phyloP scores from a whole-genome alignment of 2,888 invertebrate species.

The Brachyptera risi region DNA sequence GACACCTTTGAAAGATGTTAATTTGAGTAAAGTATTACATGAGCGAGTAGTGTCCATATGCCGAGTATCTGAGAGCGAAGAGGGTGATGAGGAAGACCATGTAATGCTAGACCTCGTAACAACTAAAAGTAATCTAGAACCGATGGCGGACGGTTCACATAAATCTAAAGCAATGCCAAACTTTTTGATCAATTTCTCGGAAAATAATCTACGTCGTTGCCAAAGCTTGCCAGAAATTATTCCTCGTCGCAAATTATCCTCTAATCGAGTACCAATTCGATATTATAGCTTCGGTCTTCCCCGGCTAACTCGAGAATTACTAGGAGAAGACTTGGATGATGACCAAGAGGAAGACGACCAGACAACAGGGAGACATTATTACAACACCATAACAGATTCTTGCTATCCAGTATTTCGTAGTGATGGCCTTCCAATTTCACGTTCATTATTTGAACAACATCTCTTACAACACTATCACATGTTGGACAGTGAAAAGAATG shows the following conservation, averaged over 20 bases:
- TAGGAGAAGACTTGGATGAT: constrained; percentile 35
- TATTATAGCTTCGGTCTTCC: constrained; percentile 50
- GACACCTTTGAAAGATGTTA: constrained; percentile 71
- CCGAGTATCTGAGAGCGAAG: constrained; percentile 51
- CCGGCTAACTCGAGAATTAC: constrained; percentile 41
- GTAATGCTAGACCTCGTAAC: too few species aligned
- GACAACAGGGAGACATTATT: constrained; percentile 44
- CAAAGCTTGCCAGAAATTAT: constrained; percentile 28
- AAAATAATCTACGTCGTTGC: constrained; percentile 20
- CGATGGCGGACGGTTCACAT: not conserved
- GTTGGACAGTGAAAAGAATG: constrained; percentile 33
- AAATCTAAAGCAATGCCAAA: not conserved
- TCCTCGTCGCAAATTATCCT: not conserved
- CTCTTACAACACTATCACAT: constrained; percentile 57
- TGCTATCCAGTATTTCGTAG: constrained; percentile 70
- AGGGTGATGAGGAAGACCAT: constrained; percentile 42
- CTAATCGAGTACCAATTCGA: constrained; percentile 51
- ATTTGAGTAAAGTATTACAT: constrained; percentile 58
- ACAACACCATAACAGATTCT: constrained; percentile 74
- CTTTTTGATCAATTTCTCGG: constrained; percentile 7
- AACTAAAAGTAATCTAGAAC: constrained; percentile 45
- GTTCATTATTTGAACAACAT: constrained; percentile 65
- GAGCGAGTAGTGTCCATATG: constrained; percentile 71
- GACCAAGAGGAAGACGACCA: constrained; percentile 23
- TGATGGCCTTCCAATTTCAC: constrained; percentile 70